Conservation (phyloP, 2,888 invertebrate species). For the Sminthurinus aureus region DNA sequence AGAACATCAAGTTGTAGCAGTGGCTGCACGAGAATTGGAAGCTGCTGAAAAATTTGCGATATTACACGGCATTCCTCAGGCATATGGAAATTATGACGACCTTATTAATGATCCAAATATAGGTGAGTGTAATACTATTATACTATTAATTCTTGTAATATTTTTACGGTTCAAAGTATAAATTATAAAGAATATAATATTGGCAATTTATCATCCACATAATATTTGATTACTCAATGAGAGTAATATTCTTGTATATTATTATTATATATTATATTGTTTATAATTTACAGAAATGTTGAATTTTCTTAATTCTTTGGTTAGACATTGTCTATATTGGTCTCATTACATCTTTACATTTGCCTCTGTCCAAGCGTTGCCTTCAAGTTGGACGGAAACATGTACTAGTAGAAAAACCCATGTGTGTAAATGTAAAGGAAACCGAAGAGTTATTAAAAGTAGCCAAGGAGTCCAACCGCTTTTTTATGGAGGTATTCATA, state of each 20-base stretch:
- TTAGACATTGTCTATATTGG: slow-evolving; percentile 89
- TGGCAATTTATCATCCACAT: no score
- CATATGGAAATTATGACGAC: slow-evolving; percentile 79
- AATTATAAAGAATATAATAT: not conserved
- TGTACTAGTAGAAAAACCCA: slow-evolving; percentile 89
- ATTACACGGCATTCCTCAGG: slow-evolving; percentile 73
- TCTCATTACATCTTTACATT: slow-evolving; percentile 77
- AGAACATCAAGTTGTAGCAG: slow-evolving; percentile 77
- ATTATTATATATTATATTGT: no score
- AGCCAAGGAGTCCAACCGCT: slow-evolving; percentile 63
- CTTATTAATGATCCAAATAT: slow-evolving; percentile 78
- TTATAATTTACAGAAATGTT: no score
- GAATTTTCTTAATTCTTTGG: slow-evolving; percentile 35
- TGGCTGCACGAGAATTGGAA: slow-evolving; percentile 78
- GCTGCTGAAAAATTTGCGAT: slow-evolving; percentile 80
- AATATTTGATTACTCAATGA: no score
- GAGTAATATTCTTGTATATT: no score
- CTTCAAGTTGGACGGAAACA: slow-evolving; percentile 79
- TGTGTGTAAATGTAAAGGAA: slow-evolving; percentile 81
- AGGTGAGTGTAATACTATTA: slow-evolving; percentile 67
- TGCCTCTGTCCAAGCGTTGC: slow-evolving; percentile 74
- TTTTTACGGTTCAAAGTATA: not conserved
- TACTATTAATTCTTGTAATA: not conserved
- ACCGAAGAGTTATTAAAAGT: slow-evolving; percentile 71
- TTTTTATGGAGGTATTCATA: slow-evolving; percentile 63